Base-by-base conservation (phyloP, 2,113 vertebrate genomes). In the Microtus montanus region DNA sequence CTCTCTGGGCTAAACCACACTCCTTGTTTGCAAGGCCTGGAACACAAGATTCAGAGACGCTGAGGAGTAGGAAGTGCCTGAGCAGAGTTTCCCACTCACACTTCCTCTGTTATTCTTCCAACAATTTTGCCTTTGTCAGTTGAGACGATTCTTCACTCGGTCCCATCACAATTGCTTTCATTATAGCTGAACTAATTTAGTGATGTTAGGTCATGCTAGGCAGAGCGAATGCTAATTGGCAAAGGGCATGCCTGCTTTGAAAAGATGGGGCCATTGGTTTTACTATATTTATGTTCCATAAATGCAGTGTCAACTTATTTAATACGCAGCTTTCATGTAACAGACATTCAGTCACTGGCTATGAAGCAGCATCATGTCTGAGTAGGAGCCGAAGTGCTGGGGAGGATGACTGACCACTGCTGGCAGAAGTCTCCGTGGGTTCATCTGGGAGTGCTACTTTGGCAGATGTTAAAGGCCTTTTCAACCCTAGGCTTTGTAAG, bases 61-160 rank as follows among this genome's bases (percentile, higher is more conserved):
- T 85, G 70, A 89, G 38, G 71, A 35, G 61, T 68, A 30, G 77
- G n/a, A 33, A 77, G 49, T 63, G 74, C 12, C 38, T 13, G 0
- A n/a, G 10, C 26, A 83, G 79, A 86, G 44, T 73, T 92, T 91
- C 8, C n/a, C 85, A 20, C 22, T 61, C 4, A 24, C 47, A 35
- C 77, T 64, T 80, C 13, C 70, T 64, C 80, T 20, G 12, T 4
- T 6, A 71, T 4, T 77, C 83, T 93, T 80, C 83, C 12, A 82
- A 86, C 26, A n/a, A 26, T 7, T 86, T 95, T 77, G 8, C 52
- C 61, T 83, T 92, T 95, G 63, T 95, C 88, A 38, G 89, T 80
- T 82, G 38, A 78, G 70, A 95, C 28, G 38, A 35, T 90, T 94
- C 70, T 95, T 87, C 63, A 82, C 84, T 63, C n/a, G 41, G 49